Evolutionary conservation across 2,113 vertebrate genomes (phyloP).

Genomic region (Microtus richardsoni): DNA sequence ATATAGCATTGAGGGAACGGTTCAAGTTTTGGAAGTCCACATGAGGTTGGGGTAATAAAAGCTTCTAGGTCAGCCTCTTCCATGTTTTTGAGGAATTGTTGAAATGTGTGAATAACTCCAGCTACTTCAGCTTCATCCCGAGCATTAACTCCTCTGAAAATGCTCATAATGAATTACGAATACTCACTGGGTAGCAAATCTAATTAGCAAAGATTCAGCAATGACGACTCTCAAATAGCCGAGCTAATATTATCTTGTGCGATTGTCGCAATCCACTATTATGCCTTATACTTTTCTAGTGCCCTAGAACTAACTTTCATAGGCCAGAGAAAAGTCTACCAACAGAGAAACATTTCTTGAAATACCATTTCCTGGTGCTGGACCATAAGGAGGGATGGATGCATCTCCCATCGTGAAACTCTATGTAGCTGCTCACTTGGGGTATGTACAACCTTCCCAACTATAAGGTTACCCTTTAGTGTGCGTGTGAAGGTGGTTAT

Average conservation of each 20-base stretch:
- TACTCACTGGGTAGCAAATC: conserved; percentile 69
- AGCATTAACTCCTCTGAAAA: conserved; percentile 77
- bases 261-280: conserved; percentile 66
- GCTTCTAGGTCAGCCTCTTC: neutral
- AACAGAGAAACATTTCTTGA: neutral
- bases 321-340: neutral
- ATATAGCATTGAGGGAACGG: neutral
- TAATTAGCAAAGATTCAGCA: conserved; percentile 79
- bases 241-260: conserved; percentile 70
- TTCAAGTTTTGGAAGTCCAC: neutral
- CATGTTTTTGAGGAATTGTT: conserved; percentile 13
- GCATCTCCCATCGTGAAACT: fast-evolving
- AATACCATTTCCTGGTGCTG: neutral
- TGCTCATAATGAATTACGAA: conserved; percentile 75
- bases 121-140: conserved; percentile 31
- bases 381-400: neutral
- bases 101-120: neutral
- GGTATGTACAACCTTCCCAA: neutral
- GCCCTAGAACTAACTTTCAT: neutral
- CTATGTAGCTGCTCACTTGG: neutral
- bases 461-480: neutral
- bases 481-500: neutral
- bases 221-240: conserved; percentile 78
- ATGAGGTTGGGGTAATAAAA: neutral
- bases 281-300: neutral